Evolutionary conservation across 2,113 vertebrate genomes (phyloP).

Genomic region (Rissa tridactyla): DNA sequence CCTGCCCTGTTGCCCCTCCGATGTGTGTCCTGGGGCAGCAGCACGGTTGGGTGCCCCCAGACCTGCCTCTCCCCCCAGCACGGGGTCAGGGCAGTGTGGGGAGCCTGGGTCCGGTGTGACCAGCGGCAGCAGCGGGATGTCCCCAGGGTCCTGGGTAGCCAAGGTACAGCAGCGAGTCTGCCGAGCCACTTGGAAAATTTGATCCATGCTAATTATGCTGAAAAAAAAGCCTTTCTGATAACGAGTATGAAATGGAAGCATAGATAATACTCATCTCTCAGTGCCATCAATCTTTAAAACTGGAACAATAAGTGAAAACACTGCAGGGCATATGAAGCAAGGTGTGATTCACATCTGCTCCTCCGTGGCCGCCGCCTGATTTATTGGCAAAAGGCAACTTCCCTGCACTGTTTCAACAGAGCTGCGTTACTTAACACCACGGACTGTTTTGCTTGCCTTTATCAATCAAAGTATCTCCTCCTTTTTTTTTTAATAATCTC

Average conservation of each 20-base stretch:
- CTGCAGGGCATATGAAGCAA: conserved; percentile 68
- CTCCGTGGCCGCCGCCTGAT: conserved; percentile 21
- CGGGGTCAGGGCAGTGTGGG: neutral
- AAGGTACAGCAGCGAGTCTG: neutral
- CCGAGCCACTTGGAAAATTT: conserved; percentile 21
- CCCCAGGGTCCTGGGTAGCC: neutral
- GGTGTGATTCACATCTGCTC: conserved; percentile 68
- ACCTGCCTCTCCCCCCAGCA: neutral
- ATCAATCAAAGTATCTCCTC: neutral
- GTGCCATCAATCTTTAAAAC: conserved; percentile 63
- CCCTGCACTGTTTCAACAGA: conserved; percentile 48
- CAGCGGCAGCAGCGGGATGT: neutral
- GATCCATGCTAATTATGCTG: conserved; percentile 40
- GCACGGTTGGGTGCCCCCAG: neutral
- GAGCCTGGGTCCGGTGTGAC: fast-evolving
- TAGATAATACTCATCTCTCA: conserved; percentile 47
- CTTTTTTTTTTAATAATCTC: neutral
- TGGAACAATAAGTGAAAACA: conserved; percentile 58
- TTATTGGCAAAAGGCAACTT: conserved; percentile 53
- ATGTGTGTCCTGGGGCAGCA: neutral
- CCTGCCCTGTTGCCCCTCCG: neutral
- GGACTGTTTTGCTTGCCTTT: neutral
- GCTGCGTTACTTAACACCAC: conserved; percentile 21
- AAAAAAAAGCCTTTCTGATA: conserved; percentile 58
- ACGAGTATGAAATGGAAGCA: conserved; percentile 28